Conservation (phyloP, 2,797 vertebrate genomes). For the Gymnothorax javanicus region DNA sequence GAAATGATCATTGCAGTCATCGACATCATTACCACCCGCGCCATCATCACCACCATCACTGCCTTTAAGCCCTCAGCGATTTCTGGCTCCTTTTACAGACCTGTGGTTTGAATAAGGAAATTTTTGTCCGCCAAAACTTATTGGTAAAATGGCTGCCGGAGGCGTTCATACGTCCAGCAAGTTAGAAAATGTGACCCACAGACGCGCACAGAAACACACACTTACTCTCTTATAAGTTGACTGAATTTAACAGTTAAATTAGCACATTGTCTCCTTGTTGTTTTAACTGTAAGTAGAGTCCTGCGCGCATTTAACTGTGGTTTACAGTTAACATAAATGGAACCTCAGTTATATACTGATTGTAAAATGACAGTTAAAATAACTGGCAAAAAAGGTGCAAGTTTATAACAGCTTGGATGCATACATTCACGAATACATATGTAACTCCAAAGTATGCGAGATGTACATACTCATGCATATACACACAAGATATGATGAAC, state of each 20-base stretch:
- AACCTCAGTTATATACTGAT: too few species aligned
- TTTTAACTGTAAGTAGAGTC: too few species aligned
- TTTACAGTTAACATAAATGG: too few species aligned
- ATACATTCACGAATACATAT: not conserved
- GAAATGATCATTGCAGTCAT: not conserved
- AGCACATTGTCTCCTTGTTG: too few species aligned
- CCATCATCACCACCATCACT: not conserved
- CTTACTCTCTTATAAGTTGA: not conserved
- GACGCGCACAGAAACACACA: not conserved
- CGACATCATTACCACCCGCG: not conserved
- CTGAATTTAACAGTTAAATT: too few species aligned
- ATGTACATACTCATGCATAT: not conserved
- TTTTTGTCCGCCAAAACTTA: not conserved
- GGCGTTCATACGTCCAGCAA: not conserved
- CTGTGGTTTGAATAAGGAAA: not conserved
- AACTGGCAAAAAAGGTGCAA: not conserved
- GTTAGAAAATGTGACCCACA: not conserved
- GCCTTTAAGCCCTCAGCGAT: not conserved
- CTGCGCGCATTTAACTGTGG: too few species aligned
- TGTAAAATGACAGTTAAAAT: not conserved
- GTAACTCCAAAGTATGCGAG: not conserved
- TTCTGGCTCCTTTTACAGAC: not conserved
- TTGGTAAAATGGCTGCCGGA: not conserved
- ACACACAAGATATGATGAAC: not conserved
- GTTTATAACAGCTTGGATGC: not conserved